phyloP scores from a whole-genome alignment of 92 coral and sea anemone species.

The Nematostella vectensis region DNA sequence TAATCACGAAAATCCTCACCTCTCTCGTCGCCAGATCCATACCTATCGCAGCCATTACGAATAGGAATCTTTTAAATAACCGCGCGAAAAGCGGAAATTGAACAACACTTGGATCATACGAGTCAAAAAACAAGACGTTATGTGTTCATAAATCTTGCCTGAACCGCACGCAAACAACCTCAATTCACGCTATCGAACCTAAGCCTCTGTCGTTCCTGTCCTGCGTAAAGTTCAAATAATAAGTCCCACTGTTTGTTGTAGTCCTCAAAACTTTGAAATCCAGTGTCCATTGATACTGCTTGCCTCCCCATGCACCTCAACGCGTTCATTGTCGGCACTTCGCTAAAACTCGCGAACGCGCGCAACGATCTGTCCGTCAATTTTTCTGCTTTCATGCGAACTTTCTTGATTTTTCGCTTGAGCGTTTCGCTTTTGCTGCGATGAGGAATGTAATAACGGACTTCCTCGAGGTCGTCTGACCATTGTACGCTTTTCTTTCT shows the following conservation, averaged over 20 bases:
- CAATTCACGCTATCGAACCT: too few species aligned
- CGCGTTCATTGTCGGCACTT: conserved; percentile 5
- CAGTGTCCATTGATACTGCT: conserved; percentile 49
- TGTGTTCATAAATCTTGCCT: too few species aligned
- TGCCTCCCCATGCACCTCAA: conserved; percentile 24
- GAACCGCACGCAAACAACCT: too few species aligned
- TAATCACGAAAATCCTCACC: too few species aligned
- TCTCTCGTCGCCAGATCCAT: too few species aligned
- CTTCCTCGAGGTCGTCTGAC: conserved; percentile 62
- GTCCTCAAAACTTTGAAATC: conserved; percentile 52
- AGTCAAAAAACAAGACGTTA: too few species aligned
- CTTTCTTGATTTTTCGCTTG: conserved; percentile 49
- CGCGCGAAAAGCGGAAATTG: too few species aligned
- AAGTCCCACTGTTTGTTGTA: conserved; percentile 67
- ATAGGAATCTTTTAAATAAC: too few species aligned
- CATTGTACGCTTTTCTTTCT: conserved; percentile 76
- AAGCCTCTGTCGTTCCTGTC: conserved; percentile 4
- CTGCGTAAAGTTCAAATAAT: conserved; percentile 51
- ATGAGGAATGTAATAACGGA: conserved; percentile 60
- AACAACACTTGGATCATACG: too few species aligned
- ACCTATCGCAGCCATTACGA: too few species aligned
- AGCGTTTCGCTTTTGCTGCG: conserved; percentile 48
- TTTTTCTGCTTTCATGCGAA: conserved; percentile 42
- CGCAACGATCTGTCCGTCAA: conserved; percentile 36
- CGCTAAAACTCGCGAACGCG: conserved; percentile 10